A percentile compares a stretch with the other conserved stretches of the same genome.
Evolutionary conservation across 53 echinoderm and acorn worm species (phyloP).

Genomic region (Arbacia lixula): DNA sequence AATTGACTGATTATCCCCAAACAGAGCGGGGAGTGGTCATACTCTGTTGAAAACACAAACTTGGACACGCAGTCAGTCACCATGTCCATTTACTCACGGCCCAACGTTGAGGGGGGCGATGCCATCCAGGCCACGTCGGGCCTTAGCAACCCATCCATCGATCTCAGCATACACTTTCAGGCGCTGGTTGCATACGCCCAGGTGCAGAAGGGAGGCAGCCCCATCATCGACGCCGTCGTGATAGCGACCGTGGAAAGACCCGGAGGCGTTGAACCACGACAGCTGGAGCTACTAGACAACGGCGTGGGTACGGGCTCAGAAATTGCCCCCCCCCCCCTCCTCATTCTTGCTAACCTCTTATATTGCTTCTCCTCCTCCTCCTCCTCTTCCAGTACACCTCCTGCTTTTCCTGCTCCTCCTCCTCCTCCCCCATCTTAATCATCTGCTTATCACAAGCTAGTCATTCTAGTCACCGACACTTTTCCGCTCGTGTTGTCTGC

Average conservation of each 20-base stretch:
- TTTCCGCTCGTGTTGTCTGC: no score
- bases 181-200: constrained; percentile 59
- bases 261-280: not conserved
- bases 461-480: no score
- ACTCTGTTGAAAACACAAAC: not conserved
- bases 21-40: constrained; percentile 22
- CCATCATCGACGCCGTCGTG: constrained; percentile 67
- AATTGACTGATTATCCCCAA: no score
- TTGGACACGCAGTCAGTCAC: not conserved
- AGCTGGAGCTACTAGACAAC: constrained; percentile 36
- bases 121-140: constrained; percentile 60
- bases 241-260: constrained; percentile 63
- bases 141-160: constrained; percentile 56
- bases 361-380: no score
- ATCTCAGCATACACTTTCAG: constrained; percentile 16
- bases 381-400: no score
- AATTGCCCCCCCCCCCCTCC: no score
- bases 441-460: no score
- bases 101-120: not conserved
- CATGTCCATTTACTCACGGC: not conserved
- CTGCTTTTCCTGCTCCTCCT: no score
- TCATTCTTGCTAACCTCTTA: no score
- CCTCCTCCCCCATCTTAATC: no score
- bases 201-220: constrained; percentile 55
- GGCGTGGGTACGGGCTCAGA: constrained; percentile 37